Conservation (phyloP, 2,797 vertebrate genomes). For the Bryconaethiops microstoma region DNA sequence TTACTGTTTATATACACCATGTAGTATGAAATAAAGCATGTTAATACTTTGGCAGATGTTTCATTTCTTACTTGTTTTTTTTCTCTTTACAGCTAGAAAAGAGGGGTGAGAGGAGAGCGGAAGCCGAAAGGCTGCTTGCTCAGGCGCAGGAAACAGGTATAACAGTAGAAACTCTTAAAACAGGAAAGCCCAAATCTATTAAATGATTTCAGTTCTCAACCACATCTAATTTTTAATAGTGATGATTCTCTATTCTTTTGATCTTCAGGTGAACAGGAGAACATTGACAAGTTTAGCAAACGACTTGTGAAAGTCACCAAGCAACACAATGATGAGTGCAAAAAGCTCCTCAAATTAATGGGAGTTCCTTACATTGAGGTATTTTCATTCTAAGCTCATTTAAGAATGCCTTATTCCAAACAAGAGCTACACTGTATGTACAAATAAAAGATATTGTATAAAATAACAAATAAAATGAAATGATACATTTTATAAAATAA, state of each 20-base stretch:
- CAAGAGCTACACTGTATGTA: not conserved
- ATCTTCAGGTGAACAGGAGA: constrained; percentile 81
- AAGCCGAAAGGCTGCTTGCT: constrained; percentile 91
- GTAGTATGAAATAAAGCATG: too few species aligned
- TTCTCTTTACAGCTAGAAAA: constrained; percentile 78
- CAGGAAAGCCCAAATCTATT: not conserved
- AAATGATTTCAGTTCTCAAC: not conserved
- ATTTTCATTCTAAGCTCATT: not conserved
- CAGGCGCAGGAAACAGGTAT: constrained; percentile 89
- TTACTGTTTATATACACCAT: too few species aligned
- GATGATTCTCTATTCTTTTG: not conserved
- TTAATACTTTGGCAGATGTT: not conserved
- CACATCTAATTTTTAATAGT: not conserved
- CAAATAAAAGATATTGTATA: too few species aligned
- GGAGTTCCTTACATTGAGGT: constrained; percentile 92
- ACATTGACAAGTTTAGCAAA: constrained; percentile 92
- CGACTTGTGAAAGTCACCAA: constrained; percentile 94
- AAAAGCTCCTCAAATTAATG: constrained; percentile 89
- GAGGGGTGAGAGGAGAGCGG: constrained; percentile 87
- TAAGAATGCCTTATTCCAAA: not conserved
- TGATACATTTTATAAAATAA: too few species aligned
- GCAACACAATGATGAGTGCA: constrained; percentile 94
- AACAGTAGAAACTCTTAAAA: not conserved
- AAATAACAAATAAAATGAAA: too few species aligned
- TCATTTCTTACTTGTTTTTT: not conserved